These are phyloP conservation scores for Eriosoma lanigerum DNA, from an alignment of 1,140 invertebrate genomes.

Conservation along the genomic window DNA sequence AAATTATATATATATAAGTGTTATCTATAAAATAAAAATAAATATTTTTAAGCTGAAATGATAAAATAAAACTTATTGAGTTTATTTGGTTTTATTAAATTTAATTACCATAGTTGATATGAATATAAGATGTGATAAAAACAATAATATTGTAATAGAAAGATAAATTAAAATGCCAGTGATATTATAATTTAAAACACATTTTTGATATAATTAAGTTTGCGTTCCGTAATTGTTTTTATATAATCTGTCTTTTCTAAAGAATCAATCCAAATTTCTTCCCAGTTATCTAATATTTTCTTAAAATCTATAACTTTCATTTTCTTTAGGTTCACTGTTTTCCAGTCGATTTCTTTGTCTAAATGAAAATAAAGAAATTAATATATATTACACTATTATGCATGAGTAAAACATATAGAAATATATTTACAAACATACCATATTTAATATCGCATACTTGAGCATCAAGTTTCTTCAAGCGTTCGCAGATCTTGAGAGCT, in stretches of 20 bases:
- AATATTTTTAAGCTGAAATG: background rate
- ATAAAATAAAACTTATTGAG: slow-evolving; percentile 12
- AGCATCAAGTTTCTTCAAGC: slow-evolving; percentile 88
- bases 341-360: slow-evolving; percentile 97
- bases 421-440: slow-evolving; percentile 64
- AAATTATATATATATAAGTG: background rate
- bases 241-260: slow-evolving; percentile 98
- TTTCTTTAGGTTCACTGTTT: slow-evolving; percentile 95
- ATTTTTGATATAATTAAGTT: slow-evolving; percentile 80
- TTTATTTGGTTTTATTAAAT: slow-evolving; percentile 21
- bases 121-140: slow-evolving; percentile 11
- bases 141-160: slow-evolving; percentile 14
- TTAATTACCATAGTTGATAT: slow-evolving; percentile 20
- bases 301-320: slow-evolving; percentile 96
- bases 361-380: slow-evolving; percentile 54
- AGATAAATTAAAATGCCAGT: background rate
- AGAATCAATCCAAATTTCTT: slow-evolving; percentile 96
- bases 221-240: slow-evolving; percentile 92
- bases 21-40: background rate
- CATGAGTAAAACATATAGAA: no score
- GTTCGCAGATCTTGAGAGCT: slow-evolving; percentile 93
- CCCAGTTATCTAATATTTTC: slow-evolving; percentile 97
- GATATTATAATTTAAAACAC: slow-evolving; percentile 59
- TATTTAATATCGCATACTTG: slow-evolving; percentile 97
- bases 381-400: no score